Conservation (phyloP, 2,797 vertebrate species). For the Anisognathus igniventris region DNA sequence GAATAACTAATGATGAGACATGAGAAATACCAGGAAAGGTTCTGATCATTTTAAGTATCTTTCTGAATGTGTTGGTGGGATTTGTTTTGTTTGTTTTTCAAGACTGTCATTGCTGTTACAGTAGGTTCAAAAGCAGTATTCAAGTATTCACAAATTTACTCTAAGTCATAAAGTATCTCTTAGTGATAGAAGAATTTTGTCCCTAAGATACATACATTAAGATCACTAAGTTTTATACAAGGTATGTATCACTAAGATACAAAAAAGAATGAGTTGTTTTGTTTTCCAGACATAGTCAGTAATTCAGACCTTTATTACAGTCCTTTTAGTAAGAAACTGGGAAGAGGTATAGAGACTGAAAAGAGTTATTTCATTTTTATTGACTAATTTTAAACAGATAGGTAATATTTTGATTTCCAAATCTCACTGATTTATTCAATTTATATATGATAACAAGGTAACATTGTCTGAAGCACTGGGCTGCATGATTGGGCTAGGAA, state of each 20-base stretch:
- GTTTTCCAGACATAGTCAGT: not conserved
- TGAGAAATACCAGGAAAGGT: not conserved
- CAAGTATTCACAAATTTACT: not conserved
- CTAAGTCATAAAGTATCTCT: not conserved
- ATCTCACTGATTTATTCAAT: not conserved
- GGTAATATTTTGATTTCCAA: not conserved
- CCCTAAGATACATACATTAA: not conserved
- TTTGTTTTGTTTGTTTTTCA: not conserved
- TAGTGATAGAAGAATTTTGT: not conserved
- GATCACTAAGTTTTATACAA: not conserved
- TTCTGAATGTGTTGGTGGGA: not conserved
- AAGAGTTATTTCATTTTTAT: not conserved
- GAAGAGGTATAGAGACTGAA: not conserved
- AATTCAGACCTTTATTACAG: not conserved
- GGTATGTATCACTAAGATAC: not conserved
- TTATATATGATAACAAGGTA: accelerated
- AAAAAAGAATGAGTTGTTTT: not conserved
- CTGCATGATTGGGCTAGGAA: not conserved
- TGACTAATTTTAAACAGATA: not conserved
- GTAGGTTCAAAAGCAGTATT: not conserved
- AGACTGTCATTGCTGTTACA: not conserved
- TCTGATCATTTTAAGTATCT: not conserved
- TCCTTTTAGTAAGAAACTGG: not conserved
- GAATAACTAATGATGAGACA: not conserved
- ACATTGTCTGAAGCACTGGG: not conserved